A percentile compares a stretch with the other conserved stretches of the same genome.
phyloP scores from a whole-genome alignment of 2,888 invertebrate species.

The Dysmachus trigonus region DNA sequence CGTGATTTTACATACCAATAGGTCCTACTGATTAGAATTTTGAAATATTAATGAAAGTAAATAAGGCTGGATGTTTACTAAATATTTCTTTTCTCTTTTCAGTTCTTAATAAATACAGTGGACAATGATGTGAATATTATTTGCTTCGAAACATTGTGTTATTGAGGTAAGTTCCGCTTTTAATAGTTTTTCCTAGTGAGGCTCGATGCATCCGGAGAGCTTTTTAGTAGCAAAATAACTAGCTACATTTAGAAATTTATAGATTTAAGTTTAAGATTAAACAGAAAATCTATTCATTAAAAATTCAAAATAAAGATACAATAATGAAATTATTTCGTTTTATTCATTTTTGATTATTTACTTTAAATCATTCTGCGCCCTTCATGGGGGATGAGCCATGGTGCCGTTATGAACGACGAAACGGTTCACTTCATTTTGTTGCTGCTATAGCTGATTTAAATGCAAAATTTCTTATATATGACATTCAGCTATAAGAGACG shows the following conservation, averaged over 20 bases:
- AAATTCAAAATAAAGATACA: neutral
- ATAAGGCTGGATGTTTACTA: neutral
- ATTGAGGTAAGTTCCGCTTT: neutral
- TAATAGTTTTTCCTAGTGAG: too few relatives aligned
- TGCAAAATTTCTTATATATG: too few relatives aligned
- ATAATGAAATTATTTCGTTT: too few relatives aligned
- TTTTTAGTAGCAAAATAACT: too few relatives aligned
- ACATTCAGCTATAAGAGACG: too few relatives aligned
- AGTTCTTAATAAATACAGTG: neutral
- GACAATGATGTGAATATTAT: neutral
- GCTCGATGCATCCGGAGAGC: too few relatives aligned
- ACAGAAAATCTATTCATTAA: neutral
- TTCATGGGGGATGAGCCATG: too few relatives aligned
- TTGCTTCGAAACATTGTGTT: neutral
- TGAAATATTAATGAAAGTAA: neutral
- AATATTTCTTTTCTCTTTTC: neutral
- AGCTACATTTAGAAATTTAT: neutral
- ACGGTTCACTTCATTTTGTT: too few relatives aligned
- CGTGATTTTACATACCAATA: neutral
- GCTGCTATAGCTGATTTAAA: too few relatives aligned
- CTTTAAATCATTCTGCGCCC: too few relatives aligned
- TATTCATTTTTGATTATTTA: too few relatives aligned
- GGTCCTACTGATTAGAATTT: constrained; percentile 22
- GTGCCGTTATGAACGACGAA: too few relatives aligned
- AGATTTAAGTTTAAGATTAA: neutral